Evolutionary conservation across 2,113 vertebrate genomes (phyloP), one percentile per base, ranked within the genome.

Genomic region (Paralichthys olivaceus): DNA sequence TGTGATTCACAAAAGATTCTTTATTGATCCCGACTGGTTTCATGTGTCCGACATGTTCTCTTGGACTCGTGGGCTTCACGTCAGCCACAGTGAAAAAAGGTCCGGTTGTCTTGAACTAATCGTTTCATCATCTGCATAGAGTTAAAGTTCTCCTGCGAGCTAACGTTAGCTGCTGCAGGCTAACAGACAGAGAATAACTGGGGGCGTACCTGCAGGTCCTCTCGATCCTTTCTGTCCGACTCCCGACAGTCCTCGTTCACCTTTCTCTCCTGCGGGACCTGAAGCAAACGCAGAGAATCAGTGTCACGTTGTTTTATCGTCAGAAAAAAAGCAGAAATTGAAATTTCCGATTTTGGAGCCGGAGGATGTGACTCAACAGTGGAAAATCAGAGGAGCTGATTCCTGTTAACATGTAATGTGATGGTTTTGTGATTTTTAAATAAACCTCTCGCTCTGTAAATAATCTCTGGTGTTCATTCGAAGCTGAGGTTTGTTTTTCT

Each of bases 191-290:
- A 0, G 32, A 8, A 19, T 37, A 9, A 5, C 5, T 37, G 34
- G 7, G 6, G 7, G 17, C 22, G 0, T 93, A 99, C 98, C 97
- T 88, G 96, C 91, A 14, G 91, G 92, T 69, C 97, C 97, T 91
- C 95, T 92, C 7, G 94, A 93, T 90, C 98, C 98, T 89, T 95
- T 95, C 85, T 96, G 95, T 85, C 97, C 97, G 22, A 91, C 90
- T 12, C 95, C 94, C 23, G 93, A 29, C 56, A 43, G 28, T 55
- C 95, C 98, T 88, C 96, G 93, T 56, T 99, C 98, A 0, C 98
- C 98, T 78, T 99, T 99, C 91, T 99, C 96, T 91, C 98, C 98
- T 25, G 95, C 73, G 14, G 93, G 82, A 71, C 97, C 98, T 99
- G 90, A 64, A 79, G 43, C 59, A 25, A 60, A 79, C 29, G 63